Evolutionary conservation across 1,140 invertebrate genomes (phyloP), one percentile per base, ranked within the genome.

Genomic region (Akabosia matsudoensis): DNA sequence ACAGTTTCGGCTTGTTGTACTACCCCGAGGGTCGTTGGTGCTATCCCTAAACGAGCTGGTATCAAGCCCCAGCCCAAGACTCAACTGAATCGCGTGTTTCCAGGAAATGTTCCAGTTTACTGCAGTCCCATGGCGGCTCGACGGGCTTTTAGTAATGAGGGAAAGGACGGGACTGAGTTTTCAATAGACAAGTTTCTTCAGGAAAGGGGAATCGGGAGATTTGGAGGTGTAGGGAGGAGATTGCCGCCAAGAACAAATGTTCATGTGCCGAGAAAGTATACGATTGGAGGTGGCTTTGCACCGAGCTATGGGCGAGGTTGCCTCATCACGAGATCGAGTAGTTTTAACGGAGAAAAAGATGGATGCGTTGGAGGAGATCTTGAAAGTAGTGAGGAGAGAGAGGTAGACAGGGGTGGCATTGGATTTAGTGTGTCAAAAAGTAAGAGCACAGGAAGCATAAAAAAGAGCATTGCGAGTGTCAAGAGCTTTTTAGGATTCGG

Each of bases 21-120:
- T 24, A 16, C 13, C 2, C 31, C 67, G 33, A 10, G 54, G 14
- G 54, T 61, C 24, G 61, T 67, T 7, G 28, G 28, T 24, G 24
- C 24, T 7, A 31, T 30, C 7, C 61, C 24, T 10, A 28, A 67
- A 24, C 10, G 54, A 7, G 61, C 10, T 28, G 30, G 7, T 4
- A 33, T 22, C 26, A 34, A 33, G 16, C 75, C 26, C 24, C 75
- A 64, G 18, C 30, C 30, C 22, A 33, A 74, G 28, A 54, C 54
- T 3, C 30, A 75, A 33, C 30, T 33, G 13, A 64, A 13, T 13
- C 28, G 13, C 75, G 28, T 2, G 24, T 56, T 45, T 45, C 71
- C 76, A 4, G 71, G 67, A 0, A 74, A 51, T n/a, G 73, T 75
- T 79, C 80, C 80, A 0, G 78, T 81, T 28, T 81, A 77, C 77